Percentiles rank a stretch among this genome's conserved stretches.
phyloP scores from a whole-genome alignment of 64 coral and sea anemone genomes.

The Astreopora myriophthalma region DNA sequence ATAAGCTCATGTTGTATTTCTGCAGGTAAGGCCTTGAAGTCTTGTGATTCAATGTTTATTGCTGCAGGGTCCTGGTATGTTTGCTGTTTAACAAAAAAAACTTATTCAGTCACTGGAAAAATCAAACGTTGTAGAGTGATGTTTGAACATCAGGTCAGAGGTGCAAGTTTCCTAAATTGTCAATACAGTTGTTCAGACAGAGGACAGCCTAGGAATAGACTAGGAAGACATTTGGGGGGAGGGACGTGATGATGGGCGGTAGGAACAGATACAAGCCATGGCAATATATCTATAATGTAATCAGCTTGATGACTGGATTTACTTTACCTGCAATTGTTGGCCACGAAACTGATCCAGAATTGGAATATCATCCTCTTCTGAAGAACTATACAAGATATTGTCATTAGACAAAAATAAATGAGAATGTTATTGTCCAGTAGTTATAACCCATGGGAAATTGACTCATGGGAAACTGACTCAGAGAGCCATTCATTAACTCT shows the following conservation, averaged over 20 bases:
- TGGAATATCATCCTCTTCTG: conserved; percentile 28
- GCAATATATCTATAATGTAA: not conserved
- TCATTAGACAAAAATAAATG: not conserved
- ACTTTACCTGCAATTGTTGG: conserved; percentile 42
- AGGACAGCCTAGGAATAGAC: no score
- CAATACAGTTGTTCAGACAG: no score
- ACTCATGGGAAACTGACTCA: no score
- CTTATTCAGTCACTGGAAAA: not conserved
- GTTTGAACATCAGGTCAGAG: no score
- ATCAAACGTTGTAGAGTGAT: no score
- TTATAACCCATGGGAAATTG: no score
- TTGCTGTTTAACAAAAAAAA: conserved; percentile 31
- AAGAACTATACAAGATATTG: not conserved
- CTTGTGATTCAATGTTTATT: conserved; percentile 84
- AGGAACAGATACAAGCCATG: not conserved
- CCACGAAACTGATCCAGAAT: conserved; percentile 26
- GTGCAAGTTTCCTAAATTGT: no score
- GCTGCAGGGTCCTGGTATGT: conserved; percentile 71
- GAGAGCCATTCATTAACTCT: no score
- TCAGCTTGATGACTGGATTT: not conserved
- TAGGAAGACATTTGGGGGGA: no score
- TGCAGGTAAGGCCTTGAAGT: conserved; percentile 82
- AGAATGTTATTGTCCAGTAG: not conserved
- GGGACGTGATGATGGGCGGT: no score
- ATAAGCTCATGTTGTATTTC: conserved; percentile 96